phyloP scores from a whole-genome alignment of 2,113 vertebrate species.

The Laticauda laticaudata region DNA sequence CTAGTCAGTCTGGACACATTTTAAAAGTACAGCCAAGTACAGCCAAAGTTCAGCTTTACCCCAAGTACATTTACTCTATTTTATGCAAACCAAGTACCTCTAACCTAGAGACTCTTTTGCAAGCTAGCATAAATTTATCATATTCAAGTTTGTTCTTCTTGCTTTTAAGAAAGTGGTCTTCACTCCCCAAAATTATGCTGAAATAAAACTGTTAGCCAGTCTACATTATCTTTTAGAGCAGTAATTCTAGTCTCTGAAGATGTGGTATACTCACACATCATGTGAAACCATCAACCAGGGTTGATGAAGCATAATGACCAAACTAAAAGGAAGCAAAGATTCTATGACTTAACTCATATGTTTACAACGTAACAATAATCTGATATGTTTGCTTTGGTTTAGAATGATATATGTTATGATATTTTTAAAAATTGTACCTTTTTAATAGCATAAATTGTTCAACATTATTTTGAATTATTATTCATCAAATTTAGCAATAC shows the following conservation, averaged over 20 bases:
- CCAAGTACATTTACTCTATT: background rate
- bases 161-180: background rate
- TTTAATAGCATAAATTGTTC: background rate
- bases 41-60: background rate
- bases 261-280: background rate
- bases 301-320: background rate
- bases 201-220: background rate
- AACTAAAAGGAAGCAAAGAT: background rate
- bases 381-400: background rate
- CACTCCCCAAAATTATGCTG: background rate
- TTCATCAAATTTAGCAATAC: background rate
- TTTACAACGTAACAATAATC: background rate
- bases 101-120: background rate
- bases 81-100: background rate
- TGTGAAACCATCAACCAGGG: background rate
- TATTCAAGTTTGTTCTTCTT: background rate
- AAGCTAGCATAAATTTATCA: background rate
- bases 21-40: background rate
- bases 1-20: background rate
- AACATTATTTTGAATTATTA: background rate
- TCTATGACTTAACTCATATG: too few relatives aligned
- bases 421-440: background rate
- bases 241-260: background rate
- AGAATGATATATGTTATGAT: background rate
- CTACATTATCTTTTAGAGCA: background rate